Evolutionary conservation across 2,797 vertebrate genomes (phyloP), one percentile per base, ranked within the genome.

Genomic region (Danio albolineatus): DNA sequence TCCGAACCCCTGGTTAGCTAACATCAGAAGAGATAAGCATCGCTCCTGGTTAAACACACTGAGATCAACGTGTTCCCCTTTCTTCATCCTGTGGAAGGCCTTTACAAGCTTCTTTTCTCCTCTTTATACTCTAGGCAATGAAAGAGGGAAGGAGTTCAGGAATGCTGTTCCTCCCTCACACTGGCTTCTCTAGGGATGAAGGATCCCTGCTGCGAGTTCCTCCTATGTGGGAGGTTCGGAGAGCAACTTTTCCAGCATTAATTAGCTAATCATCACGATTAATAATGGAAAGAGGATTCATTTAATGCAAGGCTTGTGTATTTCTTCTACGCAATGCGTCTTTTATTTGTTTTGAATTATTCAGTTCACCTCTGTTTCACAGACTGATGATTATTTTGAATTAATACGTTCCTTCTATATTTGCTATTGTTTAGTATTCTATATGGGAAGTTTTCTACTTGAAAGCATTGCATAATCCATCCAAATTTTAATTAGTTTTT

Each of bases 11-110:
- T 39, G n/a, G 77, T 57, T 70, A 72, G 41, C 53, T 80, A 77
- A 85, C 61, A 70, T 74, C 78, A 60, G 10, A 41, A 84, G n/a
- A 65, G 39, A 81, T 77, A 43, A 73, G 13, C 61, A 46, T 64
- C 39, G 41, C 53, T 79, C 60, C 53, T 49, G 54, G 62, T 69
- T 75, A 67, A 49, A 74, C 62, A 21, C 28, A 28, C 43, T 49
- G 48, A 79, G 43, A 72, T 9, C 12, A 10, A 17, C 7, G 12
- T 62, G 65, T 62, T 62, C 73, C 53, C 38, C 28, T 44, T 71
- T 46, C 53, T 56, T 76, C 48, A 43, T 54, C 36, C 8, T 28
- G 46, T 8, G 44, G 13, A 19, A 51, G 65, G 12, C 17, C 56
- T 70, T 54, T 12, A 19, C 49, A 39, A 72, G 56, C 16, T 65